Evolutionary conservation across 2,113 vertebrate genomes (phyloP).

Genomic region (Aleadryas rufinucha): DNA sequence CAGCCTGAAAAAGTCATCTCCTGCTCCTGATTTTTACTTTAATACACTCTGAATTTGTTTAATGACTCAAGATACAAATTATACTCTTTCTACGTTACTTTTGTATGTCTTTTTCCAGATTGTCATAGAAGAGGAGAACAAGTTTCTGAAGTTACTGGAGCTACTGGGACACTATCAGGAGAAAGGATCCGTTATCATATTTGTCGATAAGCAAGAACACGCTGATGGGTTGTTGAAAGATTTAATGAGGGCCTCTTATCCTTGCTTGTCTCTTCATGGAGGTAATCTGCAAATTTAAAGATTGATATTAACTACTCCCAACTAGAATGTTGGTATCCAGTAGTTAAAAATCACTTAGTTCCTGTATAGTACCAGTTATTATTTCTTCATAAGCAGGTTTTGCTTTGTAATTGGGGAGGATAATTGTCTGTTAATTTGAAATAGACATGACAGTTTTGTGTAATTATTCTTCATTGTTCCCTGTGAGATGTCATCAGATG

Average conservation of each 20-base stretch:
- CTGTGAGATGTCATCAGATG: not conserved
- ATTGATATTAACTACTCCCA: not conserved
- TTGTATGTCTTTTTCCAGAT: conserved; percentile 75
- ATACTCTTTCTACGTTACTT: not conserved
- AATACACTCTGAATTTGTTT: not conserved
- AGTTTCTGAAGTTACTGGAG: conserved; percentile 95
- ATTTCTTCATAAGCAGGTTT: not conserved
- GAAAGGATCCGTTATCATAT: conserved; percentile 95
- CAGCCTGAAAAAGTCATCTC: not conserved
- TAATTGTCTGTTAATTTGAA: not conserved
- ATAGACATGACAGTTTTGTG: not conserved
- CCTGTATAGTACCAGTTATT: not conserved
- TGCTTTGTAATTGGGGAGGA: not conserved
- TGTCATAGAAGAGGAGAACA: conserved; percentile 96
- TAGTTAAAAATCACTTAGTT: not conserved
- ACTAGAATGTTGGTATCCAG: not conserved
- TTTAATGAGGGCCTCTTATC: conserved; percentile 97
- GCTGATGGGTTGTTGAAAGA: conserved; percentile 93
- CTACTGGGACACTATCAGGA: conserved; percentile 97
- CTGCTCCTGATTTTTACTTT: not conserved
- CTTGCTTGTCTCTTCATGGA: conserved; percentile 98
- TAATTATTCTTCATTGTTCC: not conserved
- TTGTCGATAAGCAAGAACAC: conserved; percentile 98
- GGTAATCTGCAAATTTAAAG: conserved; percentile 69
- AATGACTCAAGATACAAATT: not conserved